Evolutionary conservation across 2,113 vertebrate species (phyloP).

Genomic region (Semnornis frantzii): DNA sequence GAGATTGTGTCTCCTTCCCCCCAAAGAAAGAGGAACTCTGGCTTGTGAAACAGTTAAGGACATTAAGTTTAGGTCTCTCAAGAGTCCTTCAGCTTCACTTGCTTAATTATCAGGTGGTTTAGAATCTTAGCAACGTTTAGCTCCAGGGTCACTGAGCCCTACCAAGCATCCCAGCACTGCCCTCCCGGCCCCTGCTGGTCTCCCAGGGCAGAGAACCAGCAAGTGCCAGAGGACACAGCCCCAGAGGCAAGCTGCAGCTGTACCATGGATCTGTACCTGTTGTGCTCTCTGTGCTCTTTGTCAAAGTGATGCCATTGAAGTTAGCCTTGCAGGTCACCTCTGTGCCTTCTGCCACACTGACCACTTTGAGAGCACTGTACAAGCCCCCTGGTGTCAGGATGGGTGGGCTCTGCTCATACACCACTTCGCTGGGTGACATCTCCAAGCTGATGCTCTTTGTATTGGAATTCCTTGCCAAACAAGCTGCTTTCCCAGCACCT

Average conservation of each 20-base stretch:
- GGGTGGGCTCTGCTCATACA: background rate
- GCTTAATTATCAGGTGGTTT: background rate
- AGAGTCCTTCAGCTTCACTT: background rate
- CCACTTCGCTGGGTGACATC: background rate
- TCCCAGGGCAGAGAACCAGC: background rate
- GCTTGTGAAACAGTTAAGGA: background rate
- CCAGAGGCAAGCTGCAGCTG: background rate
- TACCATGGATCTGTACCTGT: background rate
- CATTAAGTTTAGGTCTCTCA: background rate
- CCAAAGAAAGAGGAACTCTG: background rate
- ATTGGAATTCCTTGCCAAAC: slow-evolving; percentile 61
- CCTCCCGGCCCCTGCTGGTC: background rate
- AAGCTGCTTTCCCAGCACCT: slow-evolving; percentile 14
- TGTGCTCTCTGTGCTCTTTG: accelerated
- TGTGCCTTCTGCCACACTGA: background rate
- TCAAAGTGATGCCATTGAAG: accelerated
- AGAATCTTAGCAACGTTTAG: background rate
- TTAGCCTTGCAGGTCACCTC: background rate
- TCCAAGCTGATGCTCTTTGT: slow-evolving; percentile 31
- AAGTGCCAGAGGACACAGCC: background rate
- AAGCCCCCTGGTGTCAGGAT: background rate
- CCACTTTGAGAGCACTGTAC: slow-evolving; percentile 31
- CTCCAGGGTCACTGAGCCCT: background rate
- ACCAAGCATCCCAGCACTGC: background rate
- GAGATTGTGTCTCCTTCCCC: background rate